Evolutionary conservation across 2,888 invertebrate species (phyloP), one percentile per base, ranked within the genome.

Genomic region (Anodontia alba): DNA sequence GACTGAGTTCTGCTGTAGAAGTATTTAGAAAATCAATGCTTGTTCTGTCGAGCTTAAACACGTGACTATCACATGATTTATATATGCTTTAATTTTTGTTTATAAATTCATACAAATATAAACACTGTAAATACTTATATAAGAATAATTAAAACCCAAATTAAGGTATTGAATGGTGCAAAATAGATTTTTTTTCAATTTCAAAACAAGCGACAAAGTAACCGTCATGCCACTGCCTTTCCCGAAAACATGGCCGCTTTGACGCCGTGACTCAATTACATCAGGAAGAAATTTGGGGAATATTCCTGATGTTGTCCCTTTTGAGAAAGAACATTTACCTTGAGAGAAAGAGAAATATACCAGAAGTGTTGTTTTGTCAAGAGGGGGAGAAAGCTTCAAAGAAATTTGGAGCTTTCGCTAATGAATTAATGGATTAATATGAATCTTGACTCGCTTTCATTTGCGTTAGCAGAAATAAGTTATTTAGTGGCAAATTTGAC

Each of bases 391-490:
- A 90, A 89, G 92, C 92, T 91, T 92, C 91, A 90, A 92, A 91
- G 88, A 84, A 86, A 86, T 90, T 97, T 97, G 97, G 97, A 97
- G 97, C 97, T 97, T 97, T 97, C 97, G 97, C 96, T 96, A 96
- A 96, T 96, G 97, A 96, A 96, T 91, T 89, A 89, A 93, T 90
- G 93, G 91, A 92, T 87, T 92, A 94, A 92, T 93, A 94, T 94
- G 94, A 94, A 94, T 94, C 98, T 98, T 97, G 98, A 98, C 97
- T 97, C 98, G 96, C 97, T 98, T 96, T 98, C 97, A 96, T 97
- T 98, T 97, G 97, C 98, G 96, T 97, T 98, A 97, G 97, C 98
- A 96, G 98, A 98, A 97, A 98, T 99, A 96, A 97, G 97, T 97
- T 97, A 97, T 97, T 97, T 98, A 96, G 97, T 98, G 96, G 96